Conservation (phyloP, 2,888 invertebrate species). For the Acronicta psi region DNA sequence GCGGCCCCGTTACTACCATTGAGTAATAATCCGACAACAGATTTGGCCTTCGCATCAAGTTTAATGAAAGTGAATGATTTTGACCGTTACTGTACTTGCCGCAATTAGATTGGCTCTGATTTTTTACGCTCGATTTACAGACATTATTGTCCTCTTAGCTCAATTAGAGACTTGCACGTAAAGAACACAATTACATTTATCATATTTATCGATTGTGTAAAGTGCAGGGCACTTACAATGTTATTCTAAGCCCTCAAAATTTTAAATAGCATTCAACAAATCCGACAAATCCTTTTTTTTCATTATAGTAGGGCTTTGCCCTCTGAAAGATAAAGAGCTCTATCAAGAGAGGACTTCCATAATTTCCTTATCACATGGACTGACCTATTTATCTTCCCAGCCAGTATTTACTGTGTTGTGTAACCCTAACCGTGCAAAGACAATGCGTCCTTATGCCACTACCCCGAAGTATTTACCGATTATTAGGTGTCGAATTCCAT, state of each 20-base stretch:
- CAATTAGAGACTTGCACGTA: too few species aligned
- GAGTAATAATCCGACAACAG: conserved; percentile 42
- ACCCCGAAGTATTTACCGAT: conserved; percentile 13
- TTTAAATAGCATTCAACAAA: neutral
- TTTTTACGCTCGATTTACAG: conserved; percentile 4
- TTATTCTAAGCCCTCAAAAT: too few species aligned
- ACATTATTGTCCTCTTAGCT: neutral
- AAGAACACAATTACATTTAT: too few species aligned
- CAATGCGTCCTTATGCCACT: conserved; percentile 27
- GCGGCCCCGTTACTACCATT: conserved; percentile 40
- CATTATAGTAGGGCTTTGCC: conserved; percentile 11
- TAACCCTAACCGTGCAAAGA: conserved; percentile 27
- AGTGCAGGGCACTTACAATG: too few species aligned
- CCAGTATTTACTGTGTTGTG: conserved; percentile 27
- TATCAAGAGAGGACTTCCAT: conserved; percentile 34
- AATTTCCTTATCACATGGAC: conserved; percentile 42
- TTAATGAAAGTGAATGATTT: conserved; percentile 51
- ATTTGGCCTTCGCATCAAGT: conserved; percentile 50
- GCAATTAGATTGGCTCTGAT: conserved; percentile 25
- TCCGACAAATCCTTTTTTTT: neutral
- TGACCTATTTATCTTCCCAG: conserved; percentile 39
- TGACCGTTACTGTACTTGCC: conserved; percentile 11
- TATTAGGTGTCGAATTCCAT: conserved; percentile 13
- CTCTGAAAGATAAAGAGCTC: conserved; percentile 22
- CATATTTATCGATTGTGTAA: too few species aligned